Conservation (phyloP, 2,113 vertebrate species). For the Penelope pileata region DNA sequence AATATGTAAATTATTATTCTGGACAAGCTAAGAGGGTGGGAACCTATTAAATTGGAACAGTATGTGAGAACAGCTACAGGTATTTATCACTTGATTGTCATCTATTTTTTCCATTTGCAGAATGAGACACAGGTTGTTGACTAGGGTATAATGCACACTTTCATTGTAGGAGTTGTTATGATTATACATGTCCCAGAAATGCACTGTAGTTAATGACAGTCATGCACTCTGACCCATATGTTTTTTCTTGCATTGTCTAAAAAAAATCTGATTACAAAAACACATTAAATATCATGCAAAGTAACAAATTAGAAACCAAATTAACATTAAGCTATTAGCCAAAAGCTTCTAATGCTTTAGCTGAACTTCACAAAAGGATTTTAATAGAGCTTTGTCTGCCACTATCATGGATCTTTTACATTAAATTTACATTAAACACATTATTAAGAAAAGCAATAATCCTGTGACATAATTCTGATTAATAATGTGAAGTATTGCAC, state of each 20-base stretch:
- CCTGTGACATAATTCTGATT: constrained; percentile 50
- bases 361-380: constrained; percentile 50
- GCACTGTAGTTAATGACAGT: constrained; percentile 33
- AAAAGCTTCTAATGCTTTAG: constrained; percentile 34
- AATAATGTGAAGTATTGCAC: constrained; percentile 38
- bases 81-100: constrained; percentile 40
- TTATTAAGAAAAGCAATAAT: constrained; percentile 67
- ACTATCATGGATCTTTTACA: constrained; percentile 55
- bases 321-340: constrained; percentile 50
- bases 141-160: not conserved
- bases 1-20: constrained; percentile 33
- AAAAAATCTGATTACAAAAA: constrained; percentile 44
- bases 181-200: constrained; percentile 20
- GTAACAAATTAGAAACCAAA: constrained; percentile 33
- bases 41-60: constrained; percentile 13
- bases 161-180: not conserved
- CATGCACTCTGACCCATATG: not conserved
- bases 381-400: constrained; percentile 61
- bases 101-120: not conserved
- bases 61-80: constrained; percentile 43
- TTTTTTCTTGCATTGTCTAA: not conserved
- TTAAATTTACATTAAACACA: constrained; percentile 69
- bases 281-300: constrained; percentile 36
- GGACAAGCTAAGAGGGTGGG: not conserved
- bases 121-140: constrained; percentile 25